phyloP scores from a whole-genome alignment of 2,113 vertebrate species.

The Etheostoma spectabile region DNA sequence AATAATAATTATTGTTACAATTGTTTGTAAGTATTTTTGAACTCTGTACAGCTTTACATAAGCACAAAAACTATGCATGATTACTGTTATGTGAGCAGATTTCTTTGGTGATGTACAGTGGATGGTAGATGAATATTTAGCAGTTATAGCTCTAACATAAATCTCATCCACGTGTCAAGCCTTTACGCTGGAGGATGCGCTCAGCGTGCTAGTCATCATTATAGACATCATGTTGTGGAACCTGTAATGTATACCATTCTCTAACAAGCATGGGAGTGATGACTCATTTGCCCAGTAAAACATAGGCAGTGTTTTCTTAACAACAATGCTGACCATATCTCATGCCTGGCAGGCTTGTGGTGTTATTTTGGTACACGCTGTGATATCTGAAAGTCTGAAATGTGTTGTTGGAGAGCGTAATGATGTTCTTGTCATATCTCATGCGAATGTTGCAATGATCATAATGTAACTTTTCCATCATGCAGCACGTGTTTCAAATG shows the following conservation, averaged over 20 bases:
- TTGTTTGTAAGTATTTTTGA: neutral
- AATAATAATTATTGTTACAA: neutral
- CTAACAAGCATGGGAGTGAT: constrained; percentile 13
- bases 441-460: constrained; percentile 11
- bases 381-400: constrained; percentile 28
- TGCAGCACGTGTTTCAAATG: constrained; percentile 44
- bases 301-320: constrained; percentile 16
- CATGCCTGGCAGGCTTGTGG: constrained; percentile 3
- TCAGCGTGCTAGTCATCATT: constrained; percentile 43
- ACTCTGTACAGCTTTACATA: neutral
- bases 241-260: constrained; percentile 41
- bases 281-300: constrained; percentile 46
- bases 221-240: constrained; percentile 26
- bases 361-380: neutral
- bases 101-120: constrained; percentile 5
- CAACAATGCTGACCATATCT: constrained; percentile 31
- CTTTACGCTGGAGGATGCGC: constrained; percentile 45
- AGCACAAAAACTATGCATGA: too few species aligned
- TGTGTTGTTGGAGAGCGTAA: neutral
- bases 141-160: constrained; percentile 25
- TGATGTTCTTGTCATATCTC: constrained; percentile 35
- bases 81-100: neutral
- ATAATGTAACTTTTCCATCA: constrained; percentile 41
- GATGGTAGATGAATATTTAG: constrained; percentile 52
- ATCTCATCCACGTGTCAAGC: constrained; percentile 47